Evolutionary conservation across 2,113 vertebrate species (phyloP).

Genomic region (Malurus melanocephalus): DNA sequence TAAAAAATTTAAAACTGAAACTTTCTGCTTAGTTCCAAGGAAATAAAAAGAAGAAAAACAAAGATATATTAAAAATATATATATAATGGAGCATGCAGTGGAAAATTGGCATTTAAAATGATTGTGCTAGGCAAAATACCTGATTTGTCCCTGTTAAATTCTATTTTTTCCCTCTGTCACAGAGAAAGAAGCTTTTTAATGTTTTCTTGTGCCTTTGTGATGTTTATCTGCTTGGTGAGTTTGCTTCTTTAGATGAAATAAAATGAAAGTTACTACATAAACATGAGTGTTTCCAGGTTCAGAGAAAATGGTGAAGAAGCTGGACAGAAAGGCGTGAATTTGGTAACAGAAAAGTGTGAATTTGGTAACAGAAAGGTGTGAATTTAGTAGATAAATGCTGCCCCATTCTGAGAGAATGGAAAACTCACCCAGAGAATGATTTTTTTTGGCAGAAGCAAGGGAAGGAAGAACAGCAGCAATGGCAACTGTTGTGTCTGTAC

Average conservation of each 20-base stretch:
- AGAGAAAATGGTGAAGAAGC: neutral
- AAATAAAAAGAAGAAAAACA: fast-evolving
- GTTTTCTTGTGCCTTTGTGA: neutral
- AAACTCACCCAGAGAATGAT: neutral
- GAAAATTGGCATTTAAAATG: neutral
- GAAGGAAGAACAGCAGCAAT: neutral
- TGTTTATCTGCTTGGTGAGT: neutral
- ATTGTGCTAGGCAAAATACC: neutral
- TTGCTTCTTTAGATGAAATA: neutral
- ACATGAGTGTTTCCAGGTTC: neutral
- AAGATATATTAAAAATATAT: neutral
- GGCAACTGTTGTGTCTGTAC: neutral
- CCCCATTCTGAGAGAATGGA: neutral
- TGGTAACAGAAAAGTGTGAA: neutral
- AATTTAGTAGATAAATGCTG: neutral
- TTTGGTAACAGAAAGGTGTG: neutral
- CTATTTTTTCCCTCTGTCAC: neutral
- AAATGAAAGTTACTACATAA: neutral
- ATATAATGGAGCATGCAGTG: neutral
- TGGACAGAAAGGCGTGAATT: neutral
- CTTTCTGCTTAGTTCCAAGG: neutral
- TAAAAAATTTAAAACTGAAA: neutral
- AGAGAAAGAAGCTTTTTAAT: neutral
- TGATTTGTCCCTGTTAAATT: neutral
- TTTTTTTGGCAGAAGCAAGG: neutral